Percentiles rank a stretch among this genome's conserved stretches.
phyloP scores from a whole-genome alignment of 2,797 vertebrate genomes.

The Rhinogobio ventralis region DNA sequence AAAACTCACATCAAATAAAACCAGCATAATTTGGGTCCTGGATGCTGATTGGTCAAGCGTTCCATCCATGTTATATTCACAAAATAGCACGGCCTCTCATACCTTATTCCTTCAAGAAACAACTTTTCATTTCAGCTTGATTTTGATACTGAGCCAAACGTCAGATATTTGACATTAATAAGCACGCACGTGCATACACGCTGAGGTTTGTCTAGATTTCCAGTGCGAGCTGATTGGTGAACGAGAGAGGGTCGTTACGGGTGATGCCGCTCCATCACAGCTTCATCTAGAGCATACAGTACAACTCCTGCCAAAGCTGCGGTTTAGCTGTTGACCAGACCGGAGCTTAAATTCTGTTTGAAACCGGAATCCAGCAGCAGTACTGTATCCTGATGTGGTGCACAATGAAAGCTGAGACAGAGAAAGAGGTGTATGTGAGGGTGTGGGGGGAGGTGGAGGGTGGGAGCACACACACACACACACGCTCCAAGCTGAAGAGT shows the following conservation, averaged over 20 bases:
- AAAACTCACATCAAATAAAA: not conserved
- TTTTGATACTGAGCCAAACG: not conserved
- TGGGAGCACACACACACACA: slow-evolving; percentile 63
- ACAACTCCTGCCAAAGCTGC: slow-evolving; percentile 84
- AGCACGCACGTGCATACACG: not conserved
- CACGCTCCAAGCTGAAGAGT: slow-evolving; percentile 25
- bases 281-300: slow-evolving; percentile 82
- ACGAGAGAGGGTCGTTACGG: slow-evolving; percentile 70
- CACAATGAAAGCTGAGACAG: slow-evolving; percentile 69
- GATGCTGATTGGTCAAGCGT: not conserved
- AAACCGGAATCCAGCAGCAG: slow-evolving; percentile 97
- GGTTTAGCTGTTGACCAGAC: slow-evolving; percentile 91
- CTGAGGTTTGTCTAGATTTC: slow-evolving; percentile 14
- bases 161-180: not conserved
- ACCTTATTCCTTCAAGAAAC: not conserved
- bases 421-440: slow-evolving; percentile 63
- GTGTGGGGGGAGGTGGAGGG: slow-evolving; percentile 65
- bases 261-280: slow-evolving; percentile 62
- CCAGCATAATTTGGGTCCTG: not conserved
- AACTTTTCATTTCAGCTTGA: slow-evolving; percentile 4
- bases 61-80: not conserved
- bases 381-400: slow-evolving; percentile 99
- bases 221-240: slow-evolving; percentile 30
- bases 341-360: slow-evolving; percentile 91
- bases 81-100: not conserved